Conservation (phyloP, 2,113 vertebrate genomes). For the Alectura lathami region DNA sequence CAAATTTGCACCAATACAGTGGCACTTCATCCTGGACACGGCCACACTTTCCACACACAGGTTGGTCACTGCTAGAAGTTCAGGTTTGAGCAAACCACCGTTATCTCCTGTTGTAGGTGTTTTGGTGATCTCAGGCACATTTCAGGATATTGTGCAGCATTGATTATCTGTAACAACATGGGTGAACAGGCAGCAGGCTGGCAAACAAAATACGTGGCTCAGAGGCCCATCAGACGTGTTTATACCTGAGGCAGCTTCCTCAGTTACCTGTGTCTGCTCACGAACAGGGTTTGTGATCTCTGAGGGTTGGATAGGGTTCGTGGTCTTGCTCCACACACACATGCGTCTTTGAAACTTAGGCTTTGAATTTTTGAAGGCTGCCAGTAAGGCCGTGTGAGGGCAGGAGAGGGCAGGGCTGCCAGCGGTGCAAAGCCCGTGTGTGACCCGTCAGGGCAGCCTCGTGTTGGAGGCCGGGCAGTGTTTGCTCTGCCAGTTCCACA, state of each 20-base stretch:
- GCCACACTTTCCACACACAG: background rate
- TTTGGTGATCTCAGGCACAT: background rate
- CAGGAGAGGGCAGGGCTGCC: background rate
- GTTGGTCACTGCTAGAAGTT: background rate
- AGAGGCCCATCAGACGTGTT: fast-evolving
- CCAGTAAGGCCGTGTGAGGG: fast-evolving
- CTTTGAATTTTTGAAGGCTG: background rate
- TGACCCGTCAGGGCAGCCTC: too few relatives aligned
- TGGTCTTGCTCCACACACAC: fast-evolving
- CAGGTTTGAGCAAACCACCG: background rate
- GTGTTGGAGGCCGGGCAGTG: fast-evolving
- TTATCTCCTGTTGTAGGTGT: background rate
- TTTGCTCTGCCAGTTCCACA: too few relatives aligned
- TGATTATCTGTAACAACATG: fast-evolving
- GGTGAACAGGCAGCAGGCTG: background rate
- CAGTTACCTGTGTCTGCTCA: background rate
- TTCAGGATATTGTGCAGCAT: fast-evolving
- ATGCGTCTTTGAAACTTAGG: background rate
- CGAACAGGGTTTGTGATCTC: background rate
- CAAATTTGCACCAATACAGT: background rate
- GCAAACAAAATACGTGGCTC: too few relatives aligned
- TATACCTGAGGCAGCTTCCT: fast-evolving
- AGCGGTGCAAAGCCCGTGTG: fast-evolving
- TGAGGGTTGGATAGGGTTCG: background rate
- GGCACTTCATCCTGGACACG: background rate